Conservation (phyloP, 2,888 invertebrate genomes). For the Micoletzkya japonica region DNA sequence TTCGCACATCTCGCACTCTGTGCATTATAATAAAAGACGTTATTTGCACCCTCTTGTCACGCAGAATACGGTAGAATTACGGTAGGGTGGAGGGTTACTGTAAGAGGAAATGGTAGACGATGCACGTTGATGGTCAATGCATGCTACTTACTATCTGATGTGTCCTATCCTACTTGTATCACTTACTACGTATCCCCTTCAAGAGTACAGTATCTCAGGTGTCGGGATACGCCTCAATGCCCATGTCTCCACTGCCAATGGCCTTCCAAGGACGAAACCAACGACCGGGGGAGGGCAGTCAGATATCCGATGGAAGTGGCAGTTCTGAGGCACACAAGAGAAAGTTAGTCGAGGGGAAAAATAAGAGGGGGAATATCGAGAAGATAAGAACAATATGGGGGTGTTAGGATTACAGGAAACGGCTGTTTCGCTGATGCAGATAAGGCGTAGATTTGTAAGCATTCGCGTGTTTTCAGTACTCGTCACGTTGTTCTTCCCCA, state of each 20-base stretch:
- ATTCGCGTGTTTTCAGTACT: slow-evolving; percentile 27
- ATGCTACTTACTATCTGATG: background rate
- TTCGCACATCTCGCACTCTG: no score
- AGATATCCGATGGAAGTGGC: slow-evolving; percentile 22
- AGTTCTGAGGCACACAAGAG: slow-evolving; percentile 2
- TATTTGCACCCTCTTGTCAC: no score
- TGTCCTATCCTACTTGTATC: background rate
- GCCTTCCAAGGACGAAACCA: no score
- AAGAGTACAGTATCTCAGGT: slow-evolving; percentile 40
- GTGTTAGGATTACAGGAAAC: background rate
- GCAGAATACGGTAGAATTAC: no score
- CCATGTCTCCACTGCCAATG: slow-evolving; percentile 42
- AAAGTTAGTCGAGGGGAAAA: background rate
- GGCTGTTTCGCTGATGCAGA: background rate
- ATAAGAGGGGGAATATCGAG: no score
- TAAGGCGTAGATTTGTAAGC: background rate
- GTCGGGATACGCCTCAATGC: slow-evolving; percentile 62
- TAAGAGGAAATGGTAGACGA: no score
- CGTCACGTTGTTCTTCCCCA: slow-evolving; percentile 44
- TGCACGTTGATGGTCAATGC: no score
- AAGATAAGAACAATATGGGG: no score
- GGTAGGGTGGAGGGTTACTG: no score
- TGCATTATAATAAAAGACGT: no score
- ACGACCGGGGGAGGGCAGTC: slow-evolving; percentile 15
- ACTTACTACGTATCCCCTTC: background rate